Percentiles rank a stretch among this genome's conserved stretches.
phyloP scores from a whole-genome alignment of 2,888 invertebrate genomes.

The Zygaena filipendulae region DNA sequence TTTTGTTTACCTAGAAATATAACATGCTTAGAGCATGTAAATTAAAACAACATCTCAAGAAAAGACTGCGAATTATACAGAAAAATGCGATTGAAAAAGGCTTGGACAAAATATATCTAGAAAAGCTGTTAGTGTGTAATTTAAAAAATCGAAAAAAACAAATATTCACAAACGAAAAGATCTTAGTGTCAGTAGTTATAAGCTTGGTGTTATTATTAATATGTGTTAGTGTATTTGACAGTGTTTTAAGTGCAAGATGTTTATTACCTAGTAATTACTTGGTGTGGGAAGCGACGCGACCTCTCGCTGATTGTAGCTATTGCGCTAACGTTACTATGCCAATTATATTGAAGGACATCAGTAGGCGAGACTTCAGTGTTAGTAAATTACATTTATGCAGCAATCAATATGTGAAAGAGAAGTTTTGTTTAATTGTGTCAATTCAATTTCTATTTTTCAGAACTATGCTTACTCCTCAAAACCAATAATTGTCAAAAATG shows the following conservation, averaged over 20 bases:
- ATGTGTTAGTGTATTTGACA: constrained; percentile 29
- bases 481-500: constrained; percentile 83
- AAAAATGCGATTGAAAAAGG: constrained; percentile 35
- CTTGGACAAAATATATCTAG: too few relatives aligned
- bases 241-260: constrained; percentile 74
- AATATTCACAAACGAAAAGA: constrained; percentile 26
- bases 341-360: constrained; percentile 74
- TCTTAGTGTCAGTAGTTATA: constrained; percentile 25
- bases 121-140: too few relatives aligned
- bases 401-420: too few relatives aligned
- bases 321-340: constrained; percentile 77
- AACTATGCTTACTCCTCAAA: constrained; percentile 80
- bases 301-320: constrained; percentile 83
- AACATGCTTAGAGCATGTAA: too few relatives aligned
- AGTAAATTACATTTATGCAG: too few relatives aligned
- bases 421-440: too few relatives aligned
- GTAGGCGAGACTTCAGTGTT: constrained; percentile 78
- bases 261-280: constrained; percentile 85
- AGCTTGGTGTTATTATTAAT: constrained; percentile 27
- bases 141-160: too few relatives aligned
- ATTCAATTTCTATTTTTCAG: constrained; percentile 34
- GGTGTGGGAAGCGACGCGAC: constrained; percentile 88
- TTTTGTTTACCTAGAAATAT: too few relatives aligned
- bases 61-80: too few relatives aligned
- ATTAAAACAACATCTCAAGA: too few relatives aligned